These are phyloP conservation scores for Balaeniceps rex DNA, from an alignment of 2,113 vertebrate genomes.

Conservation along the genomic window DNA sequence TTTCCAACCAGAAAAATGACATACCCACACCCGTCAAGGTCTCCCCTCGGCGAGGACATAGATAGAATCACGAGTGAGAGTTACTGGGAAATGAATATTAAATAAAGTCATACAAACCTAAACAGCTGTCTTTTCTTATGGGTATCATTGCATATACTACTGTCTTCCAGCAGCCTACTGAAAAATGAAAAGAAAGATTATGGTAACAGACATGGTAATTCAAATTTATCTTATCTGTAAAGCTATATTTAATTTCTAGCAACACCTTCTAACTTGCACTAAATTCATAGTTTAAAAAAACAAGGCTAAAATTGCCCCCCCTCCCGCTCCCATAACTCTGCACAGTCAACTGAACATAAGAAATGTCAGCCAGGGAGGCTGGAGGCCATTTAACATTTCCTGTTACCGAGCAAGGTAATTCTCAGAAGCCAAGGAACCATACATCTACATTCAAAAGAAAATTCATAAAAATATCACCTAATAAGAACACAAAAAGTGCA, in stretches of 20 bases:
- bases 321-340: background rate
- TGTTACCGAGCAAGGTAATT: background rate
- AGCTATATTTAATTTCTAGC: background rate
- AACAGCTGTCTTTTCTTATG: constrained; percentile 93
- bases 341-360: background rate
- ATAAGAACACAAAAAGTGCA: background rate
- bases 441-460: background rate
- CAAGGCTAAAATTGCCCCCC: background rate
- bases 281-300: background rate
- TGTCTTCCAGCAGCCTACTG: constrained; percentile 87
- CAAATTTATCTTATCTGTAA: background rate
- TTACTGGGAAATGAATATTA: constrained; percentile 21
- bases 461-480: background rate
- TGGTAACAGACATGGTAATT: background rate
- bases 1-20: background rate
- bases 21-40: background rate
- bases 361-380: background rate
- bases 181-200: constrained; percentile 70
- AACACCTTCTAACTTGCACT: background rate
- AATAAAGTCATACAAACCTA: constrained; percentile 82
- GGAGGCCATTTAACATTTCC: background rate
- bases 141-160: constrained; percentile 85
- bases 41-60: background rate
- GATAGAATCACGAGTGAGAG: background rate
- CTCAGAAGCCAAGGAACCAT: background rate